Percentiles rank a stretch among this genome's conserved stretches.
Evolutionary conservation across 2,888 invertebrate genomes (phyloP).

Genomic region (Trissoscelio sp.): DNA sequence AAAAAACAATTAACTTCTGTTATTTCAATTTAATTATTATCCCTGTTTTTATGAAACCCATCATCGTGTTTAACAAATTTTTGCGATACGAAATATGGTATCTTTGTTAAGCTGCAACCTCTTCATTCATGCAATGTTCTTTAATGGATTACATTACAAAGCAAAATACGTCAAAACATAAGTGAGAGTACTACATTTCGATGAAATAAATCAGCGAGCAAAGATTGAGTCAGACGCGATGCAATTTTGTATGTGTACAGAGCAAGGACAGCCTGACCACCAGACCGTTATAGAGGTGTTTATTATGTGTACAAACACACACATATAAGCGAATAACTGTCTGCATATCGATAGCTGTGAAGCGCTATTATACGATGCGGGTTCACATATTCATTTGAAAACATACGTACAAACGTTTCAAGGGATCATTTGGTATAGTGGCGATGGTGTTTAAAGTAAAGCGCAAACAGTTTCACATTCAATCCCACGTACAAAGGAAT

Average conservation of each 20-base stretch:
- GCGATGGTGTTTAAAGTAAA: constrained; percentile 61
- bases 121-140: not conserved
- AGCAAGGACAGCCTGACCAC: constrained; percentile 23
- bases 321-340: constrained; percentile 39
- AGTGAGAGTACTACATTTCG: constrained; percentile 12
- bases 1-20: too few species aligned
- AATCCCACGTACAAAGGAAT: constrained; percentile 47
- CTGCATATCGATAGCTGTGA: constrained; percentile 39
- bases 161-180: constrained; percentile 7
- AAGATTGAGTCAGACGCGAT: constrained; percentile 35
- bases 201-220: constrained; percentile 55
- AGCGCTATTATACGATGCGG: constrained; percentile 61
- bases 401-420: constrained; percentile 28
- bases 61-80: too few species aligned
- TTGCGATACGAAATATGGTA: too few species aligned
- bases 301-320: constrained; percentile 54
- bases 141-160: constrained; percentile 14
- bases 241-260: constrained; percentile 46
- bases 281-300: constrained; percentile 50
- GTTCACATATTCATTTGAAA: constrained; percentile 56
- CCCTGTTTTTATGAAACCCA: too few species aligned
- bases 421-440: constrained; percentile 33
- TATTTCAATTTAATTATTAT: too few species aligned
- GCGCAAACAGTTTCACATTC: constrained; percentile 49
- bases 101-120: not conserved